phyloP scores from a whole-genome alignment of 1,140 invertebrate genomes.

The Linepithema humile region DNA sequence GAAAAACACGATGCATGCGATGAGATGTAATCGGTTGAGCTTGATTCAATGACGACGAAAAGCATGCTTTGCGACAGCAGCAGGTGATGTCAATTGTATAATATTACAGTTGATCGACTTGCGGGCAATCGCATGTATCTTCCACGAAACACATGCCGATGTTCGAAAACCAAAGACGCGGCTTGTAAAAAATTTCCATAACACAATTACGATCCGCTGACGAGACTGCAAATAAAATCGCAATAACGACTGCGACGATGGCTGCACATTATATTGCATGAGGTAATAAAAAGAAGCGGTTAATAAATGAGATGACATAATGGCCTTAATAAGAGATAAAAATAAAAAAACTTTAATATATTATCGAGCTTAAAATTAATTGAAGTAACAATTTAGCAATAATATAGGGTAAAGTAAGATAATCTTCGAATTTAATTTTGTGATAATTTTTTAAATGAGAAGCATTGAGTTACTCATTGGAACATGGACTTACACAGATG shows the following conservation, averaged over 20 bases:
- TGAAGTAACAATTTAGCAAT: too few species aligned
- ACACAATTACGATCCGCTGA: conserved; percentile 9
- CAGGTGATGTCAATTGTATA: conserved; percentile 82
- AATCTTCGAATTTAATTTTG: too few species aligned
- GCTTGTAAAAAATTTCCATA: conserved; percentile 38
- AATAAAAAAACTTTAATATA: too few species aligned
- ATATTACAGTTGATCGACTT: conserved; percentile 76
- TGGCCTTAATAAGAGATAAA: too few species aligned
- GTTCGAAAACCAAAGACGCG: background rate
- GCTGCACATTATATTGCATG: background rate
- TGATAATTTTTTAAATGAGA: too few species aligned
- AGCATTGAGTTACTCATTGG: too few species aligned
- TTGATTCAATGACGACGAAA: conserved; percentile 43
- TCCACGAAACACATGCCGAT: conserved; percentile 11
- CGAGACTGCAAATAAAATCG: conserved; percentile 19
- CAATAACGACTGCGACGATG: background rate
- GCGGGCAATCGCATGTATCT: conserved; percentile 24
- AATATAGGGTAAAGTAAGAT: too few species aligned
- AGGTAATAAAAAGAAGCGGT: too few species aligned
- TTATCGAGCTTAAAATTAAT: too few species aligned
- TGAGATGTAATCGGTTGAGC: conserved; percentile 36
- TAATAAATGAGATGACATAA: too few species aligned
- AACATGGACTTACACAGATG: too few species aligned
- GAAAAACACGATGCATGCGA: conserved; percentile 31
- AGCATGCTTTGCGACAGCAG: conserved; percentile 40